Base-by-base conservation (phyloP, 2,113 vertebrate genomes). In the Garra rufa region DNA sequence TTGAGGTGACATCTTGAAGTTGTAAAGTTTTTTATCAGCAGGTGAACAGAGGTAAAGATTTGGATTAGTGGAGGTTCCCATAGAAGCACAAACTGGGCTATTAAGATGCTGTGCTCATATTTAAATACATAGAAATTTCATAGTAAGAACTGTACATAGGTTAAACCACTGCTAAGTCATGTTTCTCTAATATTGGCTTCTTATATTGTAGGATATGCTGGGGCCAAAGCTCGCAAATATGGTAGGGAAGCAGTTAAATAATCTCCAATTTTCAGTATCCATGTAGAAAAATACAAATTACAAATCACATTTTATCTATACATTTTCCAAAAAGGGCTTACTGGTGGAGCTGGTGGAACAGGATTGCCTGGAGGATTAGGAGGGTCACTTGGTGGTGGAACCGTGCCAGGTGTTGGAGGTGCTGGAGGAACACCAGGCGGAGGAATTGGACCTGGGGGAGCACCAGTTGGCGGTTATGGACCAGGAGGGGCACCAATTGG, bases 401-500 rank as follows among this genome's bases (percentile, higher is more conserved):
- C 84, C 61, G 48, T 69, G 14, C 43, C 84, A 63, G 85, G 81
- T 15, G 43, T 46, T 24, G 85, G 82, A 57, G 71, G 11, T 83
- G 76, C 43, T 26, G 79, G 85, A 26, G 80, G 81, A 34, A 46
- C 44, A 30, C 79, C 85, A 65, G 77, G 38, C 17, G 65, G 65
- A n/a, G 78, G 73, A 69, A 19, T 46, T 76, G 79, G 87, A 52
- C 21, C 67, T 50, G 85, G 87, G 67, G 73, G 74, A 6, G 77
- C 19, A 55, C 82, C 77, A 55, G 65, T 48, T 24, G 44, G 67
- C 1, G 89, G 91, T 2, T 2, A 83, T 13, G 90, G 88, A 84
- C 78, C 82, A 65, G 89, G 87, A 83, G 89, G 89, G 41, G 87
- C 79, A 61, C 86, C 88, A 77, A 86, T 83, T 63, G 90, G 89